A percentile compares a stretch with the other conserved stretches of the same genome.
phyloP scores from a whole-genome alignment of 1,140 invertebrate genomes.

The Halotydeus destructor region DNA sequence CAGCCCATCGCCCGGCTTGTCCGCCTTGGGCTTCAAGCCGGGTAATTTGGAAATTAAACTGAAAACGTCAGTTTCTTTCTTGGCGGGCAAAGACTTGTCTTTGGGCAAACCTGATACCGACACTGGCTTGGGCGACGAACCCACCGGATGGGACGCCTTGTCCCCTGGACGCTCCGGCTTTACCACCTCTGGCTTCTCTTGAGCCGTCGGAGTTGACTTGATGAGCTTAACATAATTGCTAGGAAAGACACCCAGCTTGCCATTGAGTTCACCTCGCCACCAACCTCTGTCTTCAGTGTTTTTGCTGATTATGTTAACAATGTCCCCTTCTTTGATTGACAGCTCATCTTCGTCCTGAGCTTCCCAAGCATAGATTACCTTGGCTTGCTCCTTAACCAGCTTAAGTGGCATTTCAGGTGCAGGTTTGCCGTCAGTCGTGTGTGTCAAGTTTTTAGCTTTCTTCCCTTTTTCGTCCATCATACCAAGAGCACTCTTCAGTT shows the following conservation, averaged over 20 bases:
- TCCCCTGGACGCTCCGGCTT: not conserved
- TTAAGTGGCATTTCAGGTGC: constrained; percentile 28
- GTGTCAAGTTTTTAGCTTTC: constrained; percentile 5
- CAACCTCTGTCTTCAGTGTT: constrained; percentile 80
- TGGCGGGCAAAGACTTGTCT: not conserved
- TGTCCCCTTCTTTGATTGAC: constrained; percentile 62
- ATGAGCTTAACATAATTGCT: constrained; percentile 80
- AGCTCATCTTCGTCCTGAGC: constrained; percentile 86
- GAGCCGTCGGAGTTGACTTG: constrained; percentile 4
- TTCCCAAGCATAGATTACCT: constrained; percentile 67
- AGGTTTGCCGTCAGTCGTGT: constrained; percentile 10
- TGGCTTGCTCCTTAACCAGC: constrained; percentile 45
- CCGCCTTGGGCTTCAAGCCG: constrained; percentile 22
- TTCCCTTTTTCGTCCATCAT: too few relatives aligned
- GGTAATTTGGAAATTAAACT: constrained; percentile 19
- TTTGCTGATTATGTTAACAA: constrained; percentile 63
- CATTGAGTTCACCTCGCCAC: constrained; percentile 85
- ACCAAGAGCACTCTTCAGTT: constrained; percentile 1
- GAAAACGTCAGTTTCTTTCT: constrained; percentile 9
- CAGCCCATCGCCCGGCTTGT: too few relatives aligned
- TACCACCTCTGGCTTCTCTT: too few relatives aligned
- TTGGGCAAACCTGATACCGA: not conserved
- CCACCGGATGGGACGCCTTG: not conserved
- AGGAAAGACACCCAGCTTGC: constrained; percentile 75
- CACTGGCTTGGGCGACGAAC: not conserved